Evolutionary conservation across 2,113 vertebrate species (phyloP), one percentile per base, ranked within the genome.

Genomic region (Philantomba maxwellii): DNA sequence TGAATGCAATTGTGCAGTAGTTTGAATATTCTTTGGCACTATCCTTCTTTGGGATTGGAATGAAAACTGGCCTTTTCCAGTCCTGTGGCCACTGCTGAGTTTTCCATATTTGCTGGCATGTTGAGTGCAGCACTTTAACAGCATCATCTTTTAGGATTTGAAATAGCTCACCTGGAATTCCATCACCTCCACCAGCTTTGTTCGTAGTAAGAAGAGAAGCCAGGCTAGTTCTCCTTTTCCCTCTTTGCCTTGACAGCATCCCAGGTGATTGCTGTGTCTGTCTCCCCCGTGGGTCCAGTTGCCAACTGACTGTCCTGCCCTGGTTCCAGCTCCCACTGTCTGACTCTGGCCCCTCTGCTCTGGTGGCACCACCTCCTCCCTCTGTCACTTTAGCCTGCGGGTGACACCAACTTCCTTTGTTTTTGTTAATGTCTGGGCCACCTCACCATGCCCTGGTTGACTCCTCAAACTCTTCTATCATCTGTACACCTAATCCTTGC

Each of bases 121-220:
- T 3, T 70, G 66, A 12, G 10, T 70, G 66, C 19, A 70, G 66
- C 5, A 36, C n/a, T 70, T 70, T 23, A 23, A 70, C n/a, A 70
- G n/a, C 66, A 12, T 70, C n/a, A 70, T 70, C n/a, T 23, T 70
- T 12, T 36, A 36, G n/a, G 66, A 36, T 70, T 70, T 6, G 5
- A 70, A 70, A 70, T 3, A 23, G 66, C n/a, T 70, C 19, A 36
- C 9, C 66, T 36, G n/a, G 19, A 39, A 36, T 36, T 39, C 4
- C n/a, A 70, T 70, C n/a, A 23, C 66, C 9, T 70, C 9, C 19
- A 23, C 19, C 66, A 70, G n/a, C 9, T 70, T 70, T 70, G 64
- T 23, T 70, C 0, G 0, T 36, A 70, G n/a, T 70, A 70, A 39
- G n/a, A 23, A 36, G 30, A 75, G 51, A 66, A 36, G 25, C 16